Percentiles rank a stretch among this genome's conserved stretches.
These are phyloP conservation scores for Philopedon plagiatum DNA, from an alignment of 2,888 invertebrate genomes.

Conservation along the genomic window DNA sequence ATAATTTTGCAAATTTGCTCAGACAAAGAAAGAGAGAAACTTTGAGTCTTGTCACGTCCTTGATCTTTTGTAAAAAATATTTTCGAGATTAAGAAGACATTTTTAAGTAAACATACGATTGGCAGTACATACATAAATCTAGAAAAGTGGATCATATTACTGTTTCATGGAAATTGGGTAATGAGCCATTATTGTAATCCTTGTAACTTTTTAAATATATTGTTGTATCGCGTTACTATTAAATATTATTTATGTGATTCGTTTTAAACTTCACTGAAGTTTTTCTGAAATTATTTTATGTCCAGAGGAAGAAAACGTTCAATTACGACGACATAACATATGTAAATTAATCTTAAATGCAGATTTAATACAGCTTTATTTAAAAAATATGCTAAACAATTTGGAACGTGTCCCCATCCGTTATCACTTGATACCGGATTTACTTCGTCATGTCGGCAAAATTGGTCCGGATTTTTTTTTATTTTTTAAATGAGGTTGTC, in stretches of 20 bases:
- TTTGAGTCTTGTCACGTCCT: no score
- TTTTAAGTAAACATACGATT: no score
- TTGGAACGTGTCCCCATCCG: constrained; percentile 46
- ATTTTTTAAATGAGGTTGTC: constrained; percentile 1
- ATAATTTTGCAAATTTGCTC: no score
- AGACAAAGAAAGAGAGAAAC: no score
- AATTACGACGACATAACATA: constrained; percentile 55
- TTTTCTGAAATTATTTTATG: constrained; percentile 39
- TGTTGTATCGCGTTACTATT: constrained; percentile 42
- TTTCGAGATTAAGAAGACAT: no score
- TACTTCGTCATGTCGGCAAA: constrained; percentile 35
- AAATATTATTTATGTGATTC: constrained; percentile 42
- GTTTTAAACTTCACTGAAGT: constrained; percentile 36
- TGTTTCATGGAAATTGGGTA: no score
- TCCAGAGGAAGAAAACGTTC: constrained; percentile 38
- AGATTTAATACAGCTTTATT: constrained; percentile 62
- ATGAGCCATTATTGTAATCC: no score
- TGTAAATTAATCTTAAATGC: constrained; percentile 62
- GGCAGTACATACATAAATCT: no score
- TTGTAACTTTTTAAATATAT: constrained; percentile 30
- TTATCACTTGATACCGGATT: constrained; percentile 47
- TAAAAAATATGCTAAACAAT: constrained; percentile 60
- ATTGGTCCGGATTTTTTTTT: constrained; percentile 23
- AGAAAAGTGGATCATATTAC: no score
- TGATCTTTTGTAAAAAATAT: no score